Evolutionary conservation across 2,797 vertebrate species (phyloP).

Genomic region (Myotis planiceps): DNA sequence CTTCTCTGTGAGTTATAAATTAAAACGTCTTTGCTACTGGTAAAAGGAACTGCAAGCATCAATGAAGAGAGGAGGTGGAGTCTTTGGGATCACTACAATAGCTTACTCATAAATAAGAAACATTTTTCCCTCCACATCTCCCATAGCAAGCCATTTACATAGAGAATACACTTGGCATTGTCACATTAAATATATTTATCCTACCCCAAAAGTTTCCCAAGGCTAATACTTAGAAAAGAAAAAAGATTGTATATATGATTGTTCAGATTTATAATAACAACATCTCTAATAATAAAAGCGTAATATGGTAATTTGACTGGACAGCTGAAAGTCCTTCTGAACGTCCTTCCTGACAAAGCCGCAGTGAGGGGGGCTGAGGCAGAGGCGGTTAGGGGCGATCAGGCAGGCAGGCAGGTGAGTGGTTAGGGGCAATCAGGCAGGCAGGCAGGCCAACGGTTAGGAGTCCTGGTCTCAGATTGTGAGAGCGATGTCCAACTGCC

Average conservation of each 20-base stretch:
- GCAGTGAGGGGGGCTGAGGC: fast-evolving
- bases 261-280: no score
- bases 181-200: not conserved
- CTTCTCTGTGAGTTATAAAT: not conserved
- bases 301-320: no score
- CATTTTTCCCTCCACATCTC: not conserved
- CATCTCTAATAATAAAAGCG: no score
- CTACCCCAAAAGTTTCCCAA: not conserved
- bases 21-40: not conserved
- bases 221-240: not conserved
- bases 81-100: not conserved
- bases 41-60: not conserved
- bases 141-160: not conserved
- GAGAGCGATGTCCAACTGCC: no score
- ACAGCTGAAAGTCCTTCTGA: no score
- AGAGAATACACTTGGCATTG: not conserved
- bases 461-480: no score
- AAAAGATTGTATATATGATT: not conserved
- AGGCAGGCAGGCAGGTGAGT: no score
- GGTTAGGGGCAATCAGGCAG: no score
- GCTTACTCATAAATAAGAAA: not conserved
- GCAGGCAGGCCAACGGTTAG: no score
- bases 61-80: not conserved
- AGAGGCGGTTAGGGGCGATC: no score
- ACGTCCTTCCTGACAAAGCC: no score